Evolutionary conservation across 2,888 invertebrate species (phyloP).

Genomic region (Pyrocoelia pectoralis): DNA sequence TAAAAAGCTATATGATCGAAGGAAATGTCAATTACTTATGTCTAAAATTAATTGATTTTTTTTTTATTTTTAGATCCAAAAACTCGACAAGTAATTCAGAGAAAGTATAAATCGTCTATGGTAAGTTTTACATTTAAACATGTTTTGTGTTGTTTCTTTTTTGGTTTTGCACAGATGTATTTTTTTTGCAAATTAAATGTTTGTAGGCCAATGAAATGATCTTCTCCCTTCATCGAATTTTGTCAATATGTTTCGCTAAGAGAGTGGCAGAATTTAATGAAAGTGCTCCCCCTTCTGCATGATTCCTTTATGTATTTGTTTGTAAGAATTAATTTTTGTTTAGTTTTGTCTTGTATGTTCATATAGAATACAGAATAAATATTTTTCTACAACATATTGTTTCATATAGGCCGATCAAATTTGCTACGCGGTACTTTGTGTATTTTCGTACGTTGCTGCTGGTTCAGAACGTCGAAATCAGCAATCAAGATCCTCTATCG

Average conservation of each 20-base stretch:
- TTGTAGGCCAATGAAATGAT: conserved; percentile 80
- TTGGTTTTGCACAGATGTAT: conserved; percentile 45
- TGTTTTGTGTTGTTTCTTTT: conserved; percentile 18
- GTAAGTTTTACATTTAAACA: conserved; percentile 67
- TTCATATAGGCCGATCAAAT: conserved; percentile 93
- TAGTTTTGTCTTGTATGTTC: conserved; percentile 29
- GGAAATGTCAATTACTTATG: no score
- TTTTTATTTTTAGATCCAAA: conserved; percentile 84
- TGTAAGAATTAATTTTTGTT: conserved; percentile 47
- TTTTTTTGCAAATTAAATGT: conserved; percentile 53
- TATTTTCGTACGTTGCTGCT: conserved; percentile 98
- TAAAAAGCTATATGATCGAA: no score
- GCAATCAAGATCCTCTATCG: conserved; percentile 40
- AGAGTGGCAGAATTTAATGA: conserved; percentile 45
- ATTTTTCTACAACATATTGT: not conserved
- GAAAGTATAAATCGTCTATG: conserved; percentile 98
- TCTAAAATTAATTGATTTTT: no score
- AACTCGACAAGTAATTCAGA: conserved; percentile 93
- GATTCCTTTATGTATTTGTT: conserved; percentile 41
- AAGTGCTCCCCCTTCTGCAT: conserved; percentile 44
- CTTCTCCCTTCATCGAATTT: conserved; percentile 80
- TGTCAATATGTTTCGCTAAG: conserved; percentile 74
- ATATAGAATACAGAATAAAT: conserved; percentile 3
- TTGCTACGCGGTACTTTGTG: conserved; percentile 98
- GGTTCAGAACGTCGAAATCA: conserved; percentile 76